Base-by-base conservation (phyloP, 2,888 invertebrate species). In the Chelonus formosanus region DNA sequence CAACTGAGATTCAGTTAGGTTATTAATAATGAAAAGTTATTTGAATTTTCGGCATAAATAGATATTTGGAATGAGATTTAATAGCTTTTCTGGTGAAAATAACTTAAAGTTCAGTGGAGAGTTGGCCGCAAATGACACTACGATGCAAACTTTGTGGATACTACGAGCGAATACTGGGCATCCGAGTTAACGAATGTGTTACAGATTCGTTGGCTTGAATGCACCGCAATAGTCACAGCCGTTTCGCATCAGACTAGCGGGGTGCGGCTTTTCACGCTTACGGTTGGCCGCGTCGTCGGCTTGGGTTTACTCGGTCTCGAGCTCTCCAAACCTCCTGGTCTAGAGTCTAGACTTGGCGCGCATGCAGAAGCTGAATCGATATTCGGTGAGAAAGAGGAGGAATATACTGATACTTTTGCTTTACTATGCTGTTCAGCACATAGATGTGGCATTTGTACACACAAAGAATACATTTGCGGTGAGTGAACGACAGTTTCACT, bases 121-220 rank as follows among this genome's bases (percentile, higher is more conserved):
- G 40, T 40, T 40, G 40, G 40, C 40, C 40, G 3, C 40, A 40
- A 40, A 40, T 40, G 40, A 40, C 6, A 5, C 6, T 40, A 6
- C 4, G 40, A 40, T 40, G 40, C 5, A 40, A 40, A 40, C 40
- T 40, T 40, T 61, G 61, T 43, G 54, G 44, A 53, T 53, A 6
- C 5, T 40, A 40, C 3, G 40, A 40, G 40, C 40, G 6, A 40
- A 40, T 40, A 6, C 40, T 6, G 40, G 5, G 40, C 40, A 6
- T 40, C 32, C 43, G 52, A 52, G 34, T 31, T 63, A 56, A 61
- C 60, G 55, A 56, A 60, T 65, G 50, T 65, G 56, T 60, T 61
- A 65, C 40, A 34, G 50, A 65, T 65, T 65, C 34, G 55, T 65
- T 61, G 56, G 60, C 56, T 56, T 44, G 65, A 65, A 48, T 61